These are phyloP conservation scores for Antechinus stuartii DNA, from an alignment of 2,113 vertebrate genomes.

Conservation along the genomic window DNA sequence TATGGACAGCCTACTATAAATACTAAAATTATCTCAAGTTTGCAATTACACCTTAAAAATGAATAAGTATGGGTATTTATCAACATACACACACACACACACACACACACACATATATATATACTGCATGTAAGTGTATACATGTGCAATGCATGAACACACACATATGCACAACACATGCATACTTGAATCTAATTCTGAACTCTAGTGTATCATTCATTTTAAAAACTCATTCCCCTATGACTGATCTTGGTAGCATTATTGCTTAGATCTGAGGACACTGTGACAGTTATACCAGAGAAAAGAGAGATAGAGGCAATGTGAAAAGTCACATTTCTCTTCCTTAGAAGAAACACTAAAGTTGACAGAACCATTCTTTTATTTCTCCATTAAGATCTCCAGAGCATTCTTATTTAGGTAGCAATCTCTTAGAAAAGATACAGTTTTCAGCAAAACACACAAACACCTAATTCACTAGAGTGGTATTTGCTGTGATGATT, in stretches of 20 bases:
- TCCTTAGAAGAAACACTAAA: conserved; percentile 78
- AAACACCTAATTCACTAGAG: conserved; percentile 79
- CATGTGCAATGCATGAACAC: background rate
- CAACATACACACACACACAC: too few species aligned
- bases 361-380: conserved; percentile 83
- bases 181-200: conserved; percentile 67
- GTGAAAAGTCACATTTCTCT: conserved; percentile 73
- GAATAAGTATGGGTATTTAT: background rate
- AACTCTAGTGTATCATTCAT: conserved; percentile 71
- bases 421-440: conserved; percentile 74
- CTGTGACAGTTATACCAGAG: conserved; percentile 74
- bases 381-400: conserved; percentile 79
- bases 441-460: conserved; percentile 73
- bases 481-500: conserved; percentile 77
- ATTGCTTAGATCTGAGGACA: conserved; percentile 74
- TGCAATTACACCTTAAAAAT: conserved; percentile 65
- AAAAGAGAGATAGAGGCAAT: conserved; percentile 69
- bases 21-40: conserved; percentile 71
- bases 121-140: too few species aligned
- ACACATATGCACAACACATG: too few species aligned
- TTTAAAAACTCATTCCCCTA: conserved; percentile 77
- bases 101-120: background rate
- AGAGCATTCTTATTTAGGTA: conserved; percentile 80
- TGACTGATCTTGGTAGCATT: conserved; percentile 66
- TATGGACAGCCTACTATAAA: conserved; percentile 57